phyloP scores from a whole-genome alignment of 2,113 vertebrate species.

The Machaerirhynchus nigripectus region DNA sequence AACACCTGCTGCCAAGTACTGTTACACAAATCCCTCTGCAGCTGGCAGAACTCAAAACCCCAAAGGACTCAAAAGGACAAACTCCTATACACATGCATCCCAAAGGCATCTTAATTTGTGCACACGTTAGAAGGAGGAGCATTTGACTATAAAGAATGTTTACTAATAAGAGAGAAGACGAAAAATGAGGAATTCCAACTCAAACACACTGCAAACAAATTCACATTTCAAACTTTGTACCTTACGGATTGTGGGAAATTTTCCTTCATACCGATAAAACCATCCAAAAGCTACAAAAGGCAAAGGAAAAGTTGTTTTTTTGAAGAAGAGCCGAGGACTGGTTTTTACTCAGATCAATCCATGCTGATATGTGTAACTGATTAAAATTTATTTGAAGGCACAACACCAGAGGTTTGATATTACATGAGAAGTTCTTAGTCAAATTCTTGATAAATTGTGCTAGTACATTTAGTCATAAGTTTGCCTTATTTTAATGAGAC shows the following conservation, averaged over 20 bases:
- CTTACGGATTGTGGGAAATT: slow-evolving; percentile 93
- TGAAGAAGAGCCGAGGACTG: neutral
- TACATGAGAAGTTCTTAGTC: neutral
- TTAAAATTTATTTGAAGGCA: neutral
- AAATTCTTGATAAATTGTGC: neutral
- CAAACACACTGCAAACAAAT: slow-evolving; percentile 60
- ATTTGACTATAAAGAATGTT: neutral
- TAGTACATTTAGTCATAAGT: neutral
- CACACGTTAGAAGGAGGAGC: neutral
- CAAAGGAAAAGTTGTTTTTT: slow-evolving; percentile 6
- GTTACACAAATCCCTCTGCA: neutral
- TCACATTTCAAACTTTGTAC: slow-evolving; percentile 70
- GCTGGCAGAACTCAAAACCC: neutral
- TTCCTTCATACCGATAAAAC: slow-evolving; percentile 98
- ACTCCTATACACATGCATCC: neutral
- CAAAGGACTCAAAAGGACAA: neutral
- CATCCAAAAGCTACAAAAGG: slow-evolving; percentile 90
- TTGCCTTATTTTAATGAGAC: neutral
- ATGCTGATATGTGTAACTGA: neutral
- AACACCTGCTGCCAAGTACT: neutral
- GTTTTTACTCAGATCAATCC: neutral
- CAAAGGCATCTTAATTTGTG: neutral
- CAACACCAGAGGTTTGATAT: neutral
- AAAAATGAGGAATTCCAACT: neutral
- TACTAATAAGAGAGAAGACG: neutral